A percentile compares a stretch with the other conserved stretches of the same genome.
Conservation (phyloP, 92 coral and sea anemone species). For the Porites divaricata region DNA sequence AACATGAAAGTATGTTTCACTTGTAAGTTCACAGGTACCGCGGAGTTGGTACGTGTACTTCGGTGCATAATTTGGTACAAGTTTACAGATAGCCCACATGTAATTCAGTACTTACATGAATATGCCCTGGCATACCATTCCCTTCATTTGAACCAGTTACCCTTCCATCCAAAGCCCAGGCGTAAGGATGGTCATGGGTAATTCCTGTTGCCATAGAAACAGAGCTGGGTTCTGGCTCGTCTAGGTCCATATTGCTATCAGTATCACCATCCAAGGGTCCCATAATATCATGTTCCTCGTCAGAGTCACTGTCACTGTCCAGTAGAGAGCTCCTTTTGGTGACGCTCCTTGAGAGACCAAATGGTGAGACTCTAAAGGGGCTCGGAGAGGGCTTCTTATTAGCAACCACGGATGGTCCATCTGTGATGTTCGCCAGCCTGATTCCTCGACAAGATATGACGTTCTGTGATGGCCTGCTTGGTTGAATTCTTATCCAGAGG, state of each 20-base stretch:
- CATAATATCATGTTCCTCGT: slow-evolving; percentile 47
- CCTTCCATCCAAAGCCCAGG: slow-evolving; percentile 92
- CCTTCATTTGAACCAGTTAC: slow-evolving; percentile 49
- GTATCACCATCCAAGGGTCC: slow-evolving; percentile 40
- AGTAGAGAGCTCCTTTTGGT: slow-evolving; percentile 43
- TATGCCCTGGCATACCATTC: slow-evolving; percentile 35
- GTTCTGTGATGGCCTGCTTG: slow-evolving; percentile 18
- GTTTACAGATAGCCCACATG: too few species aligned
- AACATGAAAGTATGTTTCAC: too few species aligned
- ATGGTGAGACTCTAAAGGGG: slow-evolving; percentile 26
- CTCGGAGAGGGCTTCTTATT: slow-evolving; percentile 41
- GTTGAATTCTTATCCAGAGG: slow-evolving; percentile 20
- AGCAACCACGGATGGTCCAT: slow-evolving; percentile 43
- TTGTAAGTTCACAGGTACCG: too few species aligned
- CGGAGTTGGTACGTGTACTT: too few species aligned
- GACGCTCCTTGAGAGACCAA: slow-evolving; percentile 28
- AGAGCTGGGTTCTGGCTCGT: slow-evolving; percentile 73
- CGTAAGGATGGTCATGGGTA: slow-evolving; percentile 86
- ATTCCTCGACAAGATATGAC: slow-evolving; percentile 66
- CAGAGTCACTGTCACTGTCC: slow-evolving; percentile 80
- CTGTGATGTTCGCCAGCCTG: slow-evolving; percentile 73
- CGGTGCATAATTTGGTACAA: too few species aligned
- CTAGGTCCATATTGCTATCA: slow-evolving; percentile 82
- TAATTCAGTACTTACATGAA: slow-evolving; percentile 11
- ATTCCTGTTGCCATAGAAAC: slow-evolving; percentile 90